Evolutionary conservation across 1,140 invertebrate species (phyloP), one percentile per base, ranked within the genome.

Genomic region (Drosophila rhopaloa): DNA sequence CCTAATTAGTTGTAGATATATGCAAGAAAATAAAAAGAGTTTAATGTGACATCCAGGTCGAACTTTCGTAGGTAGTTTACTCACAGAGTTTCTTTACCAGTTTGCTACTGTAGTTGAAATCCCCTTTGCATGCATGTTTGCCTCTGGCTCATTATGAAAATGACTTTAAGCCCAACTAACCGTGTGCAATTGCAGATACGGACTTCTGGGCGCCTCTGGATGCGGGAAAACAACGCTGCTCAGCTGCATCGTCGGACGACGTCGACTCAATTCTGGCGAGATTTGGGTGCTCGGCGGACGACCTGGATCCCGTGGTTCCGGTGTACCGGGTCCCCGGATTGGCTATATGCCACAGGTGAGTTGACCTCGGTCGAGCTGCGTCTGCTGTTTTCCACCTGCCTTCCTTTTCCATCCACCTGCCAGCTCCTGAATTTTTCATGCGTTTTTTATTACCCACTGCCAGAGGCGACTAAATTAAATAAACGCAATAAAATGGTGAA

Each of bases 211-310:
- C 19, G 97, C 96, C 46, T 97, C 96, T 62, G 97, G 97, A 14
- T 97, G 96, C 90, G 96, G 96, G 4, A 97, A 97, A 93, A 97
- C 96, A 0, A 98, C 97, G 0, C 93, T 98, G 4, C 93, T 98
- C 0, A 96, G 96, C 7, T 98, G 97, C 90, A 97, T 98, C 59
- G 97, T 98, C 0, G 97, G 97, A 11, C 93, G 97, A 68, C 93
- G 97, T 58, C 94, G 96, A 76, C 93, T 98, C 43, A 96, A 97
- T 91, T 95, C 95, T 5, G 97, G 97, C 1, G 96, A 97, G 79
- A 97, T 98, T 55, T 96, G 95, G 94, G 96, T 98, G 1, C 94
- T 98, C 19, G 97, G 97, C 5, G 96, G 96, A 46, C 95, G 95
- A 80, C 97, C 97, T 1, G 97, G 97, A 0, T 96, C 96, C 86